A percentile compares a stretch with the other conserved stretches of the same genome.
These are phyloP conservation scores for Leptopilina clavipes DNA, from an alignment of 1,140 invertebrate species.

Conservation along the genomic window DNA sequence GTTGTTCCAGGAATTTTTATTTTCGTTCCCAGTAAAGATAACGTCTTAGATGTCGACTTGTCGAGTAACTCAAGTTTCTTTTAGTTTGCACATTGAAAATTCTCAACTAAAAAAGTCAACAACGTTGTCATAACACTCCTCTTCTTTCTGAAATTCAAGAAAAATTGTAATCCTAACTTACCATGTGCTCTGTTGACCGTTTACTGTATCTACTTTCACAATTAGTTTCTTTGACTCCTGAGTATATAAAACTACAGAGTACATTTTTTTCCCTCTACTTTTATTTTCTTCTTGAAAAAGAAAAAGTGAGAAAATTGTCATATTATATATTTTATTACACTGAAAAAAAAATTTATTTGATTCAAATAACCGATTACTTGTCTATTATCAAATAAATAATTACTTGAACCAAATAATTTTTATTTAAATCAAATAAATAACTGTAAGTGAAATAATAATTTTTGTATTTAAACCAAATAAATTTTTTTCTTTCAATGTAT, in stretches of 20 bases:
- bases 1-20: too few species aligned
- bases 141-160: constrained; percentile 35
- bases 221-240: constrained; percentile 12
- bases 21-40: not conserved
- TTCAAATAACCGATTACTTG: too few species aligned
- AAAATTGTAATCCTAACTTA: constrained; percentile 3
- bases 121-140: constrained; percentile 55
- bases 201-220: not conserved
- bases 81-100: constrained; percentile 48
- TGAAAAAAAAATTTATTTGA: too few species aligned
- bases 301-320: not conserved
- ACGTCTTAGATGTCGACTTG: not conserved
- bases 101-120: constrained; percentile 50
- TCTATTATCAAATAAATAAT: too few species aligned
- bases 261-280: not conserved
- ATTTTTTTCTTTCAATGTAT: too few species aligned
- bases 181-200: not conserved
- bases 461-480: too few species aligned
- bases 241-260: not conserved
- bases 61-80: not conserved
- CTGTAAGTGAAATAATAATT: too few species aligned
- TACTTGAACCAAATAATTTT: too few species aligned
- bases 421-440: too few species aligned
- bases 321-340: not conserved
- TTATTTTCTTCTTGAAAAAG: not conserved